These are phyloP conservation scores for Drosophila lini DNA, from an alignment of 1,140 invertebrate genomes.

Conservation along the genomic window DNA sequence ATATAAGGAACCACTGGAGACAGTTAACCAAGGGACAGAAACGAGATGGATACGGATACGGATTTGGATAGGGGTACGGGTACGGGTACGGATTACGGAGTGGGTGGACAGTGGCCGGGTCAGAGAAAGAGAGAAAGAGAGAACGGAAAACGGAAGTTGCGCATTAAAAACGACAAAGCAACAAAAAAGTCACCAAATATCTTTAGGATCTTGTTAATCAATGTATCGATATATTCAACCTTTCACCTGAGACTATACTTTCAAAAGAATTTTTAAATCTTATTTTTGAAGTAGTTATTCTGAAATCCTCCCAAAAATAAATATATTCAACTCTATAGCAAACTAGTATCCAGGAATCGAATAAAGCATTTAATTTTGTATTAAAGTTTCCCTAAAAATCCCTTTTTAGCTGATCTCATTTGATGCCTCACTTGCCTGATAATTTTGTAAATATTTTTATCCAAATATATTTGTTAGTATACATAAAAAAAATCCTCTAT, in stretches of 20 bases:
- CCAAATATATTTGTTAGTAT: too few species aligned
- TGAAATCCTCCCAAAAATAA: neutral
- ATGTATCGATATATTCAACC: constrained; percentile 74
- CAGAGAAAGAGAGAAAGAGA: constrained; percentile 45
- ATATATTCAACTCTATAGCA: too few species aligned
- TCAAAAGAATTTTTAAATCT: neutral
- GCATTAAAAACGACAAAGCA: constrained; percentile 84
- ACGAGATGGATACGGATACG: constrained; percentile 44
- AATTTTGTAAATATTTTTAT: neutral
- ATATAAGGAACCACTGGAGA: constrained; percentile 81
- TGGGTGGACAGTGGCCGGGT: constrained; percentile 33
- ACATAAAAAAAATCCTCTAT: too few species aligned
- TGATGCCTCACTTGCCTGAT: neutral
- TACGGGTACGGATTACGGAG: constrained; percentile 2
- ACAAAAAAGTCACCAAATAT: constrained; percentile 63
- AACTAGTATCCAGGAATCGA: too few species aligned
- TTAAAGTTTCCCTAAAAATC: too few species aligned
- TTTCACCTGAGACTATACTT: neutral
- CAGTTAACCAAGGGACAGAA: constrained; percentile 67
- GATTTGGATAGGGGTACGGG: constrained; percentile 14
- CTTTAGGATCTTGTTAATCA: constrained; percentile 54
- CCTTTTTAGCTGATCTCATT: neutral
- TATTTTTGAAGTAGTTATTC: neutral
- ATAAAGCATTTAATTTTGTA: neutral
- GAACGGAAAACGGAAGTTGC: constrained; percentile 55